phyloP scores from a whole-genome alignment of 1,140 invertebrate genomes.

The Antheraea mylitta region DNA sequence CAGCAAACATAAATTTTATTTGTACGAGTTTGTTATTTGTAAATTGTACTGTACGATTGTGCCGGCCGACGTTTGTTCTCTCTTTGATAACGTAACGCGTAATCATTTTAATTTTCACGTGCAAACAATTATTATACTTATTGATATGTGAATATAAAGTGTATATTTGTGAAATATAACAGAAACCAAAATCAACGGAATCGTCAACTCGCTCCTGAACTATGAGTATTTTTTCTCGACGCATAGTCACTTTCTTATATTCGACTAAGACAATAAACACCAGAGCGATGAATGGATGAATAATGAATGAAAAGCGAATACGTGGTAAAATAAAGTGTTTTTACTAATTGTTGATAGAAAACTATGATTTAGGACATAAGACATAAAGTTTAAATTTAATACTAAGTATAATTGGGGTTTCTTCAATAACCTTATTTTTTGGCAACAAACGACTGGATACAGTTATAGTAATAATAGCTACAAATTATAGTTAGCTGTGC shows the following conservation, averaged over 20 bases:
- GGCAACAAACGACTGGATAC: too few relatives aligned
- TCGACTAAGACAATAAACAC: neutral
- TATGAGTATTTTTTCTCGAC: neutral
- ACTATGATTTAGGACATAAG: too few relatives aligned
- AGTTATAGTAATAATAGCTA: too few relatives aligned
- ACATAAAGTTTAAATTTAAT: too few relatives aligned
- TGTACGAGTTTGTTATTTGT: conserved; percentile 53
- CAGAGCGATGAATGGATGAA: too few relatives aligned
- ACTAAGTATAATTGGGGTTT: too few relatives aligned
- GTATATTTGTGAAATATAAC: neutral
- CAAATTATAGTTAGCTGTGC: too few relatives aligned
- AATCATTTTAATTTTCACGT: conserved; percentile 8
- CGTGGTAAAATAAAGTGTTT: too few relatives aligned
- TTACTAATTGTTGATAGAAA: too few relatives aligned
- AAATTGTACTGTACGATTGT: conserved; percentile 59
- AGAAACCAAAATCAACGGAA: neutral
- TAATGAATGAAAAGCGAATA: too few relatives aligned
- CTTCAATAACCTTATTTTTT: too few relatives aligned
- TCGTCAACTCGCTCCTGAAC: neutral
- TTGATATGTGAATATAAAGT: neutral
- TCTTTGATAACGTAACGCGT: neutral
- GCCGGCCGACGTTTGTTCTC: conserved; percentile 63
- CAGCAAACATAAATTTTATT: conserved; percentile 73
- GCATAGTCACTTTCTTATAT: too few relatives aligned
- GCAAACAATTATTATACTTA: conserved; percentile 1